Evolutionary conservation across 2,888 invertebrate species (phyloP), one percentile per base, ranked within the genome.

Genomic region (Xiphydria camelus): DNA sequence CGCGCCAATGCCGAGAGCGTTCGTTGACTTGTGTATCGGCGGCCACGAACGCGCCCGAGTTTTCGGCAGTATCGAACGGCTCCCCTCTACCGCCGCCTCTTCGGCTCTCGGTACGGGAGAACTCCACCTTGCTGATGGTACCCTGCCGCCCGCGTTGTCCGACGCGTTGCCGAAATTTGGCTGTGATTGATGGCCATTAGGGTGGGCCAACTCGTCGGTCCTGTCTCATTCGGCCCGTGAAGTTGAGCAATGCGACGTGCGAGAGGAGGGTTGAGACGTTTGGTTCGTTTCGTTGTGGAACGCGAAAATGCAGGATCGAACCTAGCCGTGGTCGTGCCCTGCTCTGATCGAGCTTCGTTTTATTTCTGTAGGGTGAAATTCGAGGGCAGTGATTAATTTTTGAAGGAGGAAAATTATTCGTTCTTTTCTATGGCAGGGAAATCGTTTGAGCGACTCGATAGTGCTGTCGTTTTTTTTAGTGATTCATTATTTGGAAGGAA

Each of bases 151-250:
- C 47, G 65, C 66, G 72, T 75, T 75, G 75, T 73, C 73, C 74
- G 58, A 64, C 63, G 58, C 70, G 71, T 74, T 75, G 75, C 75
- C 75, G 66, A 75, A 75, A 71, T 75, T 75, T 63, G 61, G 62
- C 50, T 57, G 73, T 75, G 74, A 75, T 74, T 75, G 74, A 75
- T 75, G 73, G 73, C 70, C 66, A 68, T 70, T 73, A 63, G 64
- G 61, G 64, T 61, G 72, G 73, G 70, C 70, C 70, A 71, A 68
- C 59, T 47, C 51, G 42, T 54, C 50, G 47, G 34, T n/a, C n/a
- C n/a, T 14, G 29, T 14, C 29, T 15, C 29, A 29, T 12, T 15
- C 12, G 14, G 12, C 12, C 29, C 12, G 29, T 29, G 5, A 29
- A 4, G 12, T 12, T 29, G 14, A 12, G 4, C n/a, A n/a, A n/a